These are phyloP conservation scores for Laticauda laticaudata DNA, from an alignment of 2,113 vertebrate species.

Conservation along the genomic window DNA sequence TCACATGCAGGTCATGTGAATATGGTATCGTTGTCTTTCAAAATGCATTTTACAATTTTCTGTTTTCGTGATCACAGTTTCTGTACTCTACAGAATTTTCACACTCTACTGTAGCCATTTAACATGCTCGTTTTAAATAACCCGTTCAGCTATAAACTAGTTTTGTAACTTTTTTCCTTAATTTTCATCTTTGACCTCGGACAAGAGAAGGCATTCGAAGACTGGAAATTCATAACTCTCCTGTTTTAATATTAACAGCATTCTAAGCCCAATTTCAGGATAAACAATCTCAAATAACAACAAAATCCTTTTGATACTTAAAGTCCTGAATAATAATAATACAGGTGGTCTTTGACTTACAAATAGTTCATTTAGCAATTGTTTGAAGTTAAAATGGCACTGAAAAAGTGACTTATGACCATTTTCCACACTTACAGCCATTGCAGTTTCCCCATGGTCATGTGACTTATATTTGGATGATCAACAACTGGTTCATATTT, in stretches of 20 bases:
- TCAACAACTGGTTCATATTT: too few species aligned
- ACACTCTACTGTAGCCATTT: not conserved
- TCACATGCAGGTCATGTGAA: not conserved
- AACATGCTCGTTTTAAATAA: not conserved
- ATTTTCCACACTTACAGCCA: too few species aligned
- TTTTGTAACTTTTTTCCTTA: not conserved
- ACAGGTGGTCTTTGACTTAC: too few species aligned
- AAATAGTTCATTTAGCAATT: too few species aligned
- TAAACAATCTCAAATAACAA: not conserved
- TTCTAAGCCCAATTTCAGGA: not conserved
- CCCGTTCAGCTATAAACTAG: not conserved
- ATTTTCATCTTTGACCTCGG: not conserved
- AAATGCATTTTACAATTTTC: not conserved
- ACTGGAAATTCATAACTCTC: not conserved
- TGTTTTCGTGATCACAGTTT: not conserved
- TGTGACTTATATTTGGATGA: too few species aligned
- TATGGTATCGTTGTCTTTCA: not conserved
- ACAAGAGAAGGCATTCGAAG: not conserved
- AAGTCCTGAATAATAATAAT: not conserved
- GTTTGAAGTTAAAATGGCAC: too few species aligned
- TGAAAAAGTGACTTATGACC: too few species aligned
- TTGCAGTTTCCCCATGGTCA: too few species aligned
- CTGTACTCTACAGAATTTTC: not conserved
- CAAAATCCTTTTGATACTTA: not conserved
- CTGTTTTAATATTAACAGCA: not conserved